Conservation (phyloP, 2,113 vertebrate genomes). For the Carassius auratus region DNA sequence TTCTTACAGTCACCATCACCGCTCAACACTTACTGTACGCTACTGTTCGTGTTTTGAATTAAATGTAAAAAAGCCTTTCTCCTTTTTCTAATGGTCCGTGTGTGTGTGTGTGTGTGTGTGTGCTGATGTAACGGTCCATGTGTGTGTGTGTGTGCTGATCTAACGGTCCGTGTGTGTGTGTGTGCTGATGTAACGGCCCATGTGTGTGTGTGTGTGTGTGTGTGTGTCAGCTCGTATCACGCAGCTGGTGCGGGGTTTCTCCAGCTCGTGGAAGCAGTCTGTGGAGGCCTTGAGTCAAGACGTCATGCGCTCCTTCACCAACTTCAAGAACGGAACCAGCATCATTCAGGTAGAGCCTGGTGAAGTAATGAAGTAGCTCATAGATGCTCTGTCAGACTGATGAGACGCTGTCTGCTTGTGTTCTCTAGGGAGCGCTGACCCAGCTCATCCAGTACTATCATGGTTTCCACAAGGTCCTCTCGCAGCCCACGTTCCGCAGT, state of each 20-base stretch:
- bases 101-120: neutral
- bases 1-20: too few species aligned
- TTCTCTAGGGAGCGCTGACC: constrained; percentile 84
- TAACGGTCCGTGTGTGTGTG: neutral
- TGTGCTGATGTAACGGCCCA: too few species aligned
- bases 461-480: constrained; percentile 89
- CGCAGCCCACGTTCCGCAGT: constrained; percentile 84
- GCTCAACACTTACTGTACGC: too few species aligned
- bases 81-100: too few species aligned
- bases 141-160: neutral
- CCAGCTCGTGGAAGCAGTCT: constrained; percentile 85
- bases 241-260: constrained; percentile 87
- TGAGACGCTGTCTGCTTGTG: neutral
- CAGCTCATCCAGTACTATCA: constrained; percentile 96
- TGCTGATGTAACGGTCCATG: too few species aligned
- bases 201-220: neutral
- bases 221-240: constrained; percentile 79
- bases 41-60: too few species aligned
- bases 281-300: constrained; percentile 91
- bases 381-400: neutral
- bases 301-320: constrained; percentile 93
- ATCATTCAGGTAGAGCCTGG: constrained; percentile 85
- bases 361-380: too few species aligned
- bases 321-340: constrained; percentile 91
- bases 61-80: too few species aligned